These are phyloP conservation scores for Bostrychus sinensis DNA, from an alignment of 2,113 vertebrate species.

Conservation along the genomic window DNA sequence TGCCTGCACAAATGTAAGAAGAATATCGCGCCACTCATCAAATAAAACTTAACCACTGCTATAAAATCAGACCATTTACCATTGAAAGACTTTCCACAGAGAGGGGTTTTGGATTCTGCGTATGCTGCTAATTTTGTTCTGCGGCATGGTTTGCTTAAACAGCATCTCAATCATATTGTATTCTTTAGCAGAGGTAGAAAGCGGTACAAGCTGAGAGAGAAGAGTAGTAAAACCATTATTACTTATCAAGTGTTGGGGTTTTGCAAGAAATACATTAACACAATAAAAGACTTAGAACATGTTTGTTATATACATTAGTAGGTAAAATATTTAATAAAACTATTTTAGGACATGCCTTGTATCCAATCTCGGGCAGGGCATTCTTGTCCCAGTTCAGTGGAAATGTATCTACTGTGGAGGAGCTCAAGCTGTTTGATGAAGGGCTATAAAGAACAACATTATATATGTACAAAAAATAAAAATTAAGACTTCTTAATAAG, in stretches of 20 bases:
- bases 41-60: neutral
- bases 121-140: slow-evolving; percentile 78
- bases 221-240: too few relatives aligned
- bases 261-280: too few relatives aligned
- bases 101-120: slow-evolving; percentile 84
- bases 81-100: slow-evolving; percentile 85
- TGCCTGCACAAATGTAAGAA: slow-evolving; percentile 72
- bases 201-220: slow-evolving; percentile 71
- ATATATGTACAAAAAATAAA: neutral
- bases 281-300: too few relatives aligned
- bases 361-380: slow-evolving; percentile 80
- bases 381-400: slow-evolving; percentile 87
- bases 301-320: too few relatives aligned
- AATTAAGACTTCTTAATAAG: neutral
- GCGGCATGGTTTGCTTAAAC: slow-evolving; percentile 82
- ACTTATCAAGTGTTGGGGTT: too few relatives aligned
- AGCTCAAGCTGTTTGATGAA: slow-evolving; percentile 35
- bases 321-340: too few relatives aligned
- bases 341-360: slow-evolving; percentile 79
- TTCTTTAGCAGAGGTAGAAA: slow-evolving; percentile 62
- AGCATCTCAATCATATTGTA: slow-evolving; percentile 65
- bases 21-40: neutral
- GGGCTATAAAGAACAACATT: slow-evolving; percentile 8
- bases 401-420: slow-evolving; percentile 57
- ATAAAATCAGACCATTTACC: slow-evolving; percentile 71